Evolutionary conservation across 1,140 invertebrate genomes (phyloP).

Genomic region (Andricus grossulariae): DNA sequence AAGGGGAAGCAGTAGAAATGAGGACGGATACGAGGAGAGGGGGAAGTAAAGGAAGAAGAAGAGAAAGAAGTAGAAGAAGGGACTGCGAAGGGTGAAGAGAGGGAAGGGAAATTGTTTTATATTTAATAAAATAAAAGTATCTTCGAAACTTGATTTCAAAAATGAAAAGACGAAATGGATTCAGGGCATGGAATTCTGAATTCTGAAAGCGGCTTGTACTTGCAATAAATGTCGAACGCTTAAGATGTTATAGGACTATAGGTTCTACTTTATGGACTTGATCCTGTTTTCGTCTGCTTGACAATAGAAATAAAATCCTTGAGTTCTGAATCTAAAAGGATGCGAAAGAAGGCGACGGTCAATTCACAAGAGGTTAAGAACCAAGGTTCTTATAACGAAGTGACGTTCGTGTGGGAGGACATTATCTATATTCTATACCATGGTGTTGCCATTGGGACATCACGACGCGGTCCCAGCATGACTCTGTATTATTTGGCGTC

Average conservation of each 20-base stretch:
- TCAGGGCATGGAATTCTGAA: background rate
- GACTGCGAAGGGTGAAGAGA: no score
- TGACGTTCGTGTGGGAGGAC: slow-evolving; percentile 72
- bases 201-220: background rate
- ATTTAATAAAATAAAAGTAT: no score
- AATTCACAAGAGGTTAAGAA: slow-evolving; percentile 66
- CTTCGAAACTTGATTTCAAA: no score
- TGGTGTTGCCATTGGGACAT: slow-evolving; percentile 61
- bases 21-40: no score
- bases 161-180: no score
- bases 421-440: slow-evolving; percentile 68
- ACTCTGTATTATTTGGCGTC: slow-evolving; percentile 71
- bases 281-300: slow-evolving; percentile 2
- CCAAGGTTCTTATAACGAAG: slow-evolving; percentile 61
- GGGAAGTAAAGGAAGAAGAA: no score
- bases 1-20: no score
- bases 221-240: slow-evolving; percentile 1
- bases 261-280: slow-evolving; percentile 21
- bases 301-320: slow-evolving; percentile 20
- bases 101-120: no score
- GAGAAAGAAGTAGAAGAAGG: no score
- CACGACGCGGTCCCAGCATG: slow-evolving; percentile 66
- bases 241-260: background rate
- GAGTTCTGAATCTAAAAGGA: slow-evolving; percentile 15
- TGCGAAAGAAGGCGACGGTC: slow-evolving; percentile 45